Evolutionary conservation across 1,140 invertebrate genomes (phyloP).

Genomic region (Hyposmocoma kahamanoa): DNA sequence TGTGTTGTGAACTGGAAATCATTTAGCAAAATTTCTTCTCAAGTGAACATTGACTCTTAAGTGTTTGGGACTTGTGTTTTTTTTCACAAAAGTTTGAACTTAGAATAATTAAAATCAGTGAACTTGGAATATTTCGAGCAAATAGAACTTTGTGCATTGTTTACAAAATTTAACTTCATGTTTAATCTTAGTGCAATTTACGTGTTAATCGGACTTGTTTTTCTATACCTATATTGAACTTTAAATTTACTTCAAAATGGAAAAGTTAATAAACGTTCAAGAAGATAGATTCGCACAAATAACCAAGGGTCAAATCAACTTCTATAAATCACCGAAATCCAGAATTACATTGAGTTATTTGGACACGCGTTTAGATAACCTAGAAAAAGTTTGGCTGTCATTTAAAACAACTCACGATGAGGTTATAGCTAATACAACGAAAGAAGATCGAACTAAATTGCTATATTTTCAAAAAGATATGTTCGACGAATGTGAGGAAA

Average conservation of each 20-base stretch:
- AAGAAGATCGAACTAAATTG: background rate
- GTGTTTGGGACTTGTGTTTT: background rate
- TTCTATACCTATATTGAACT: background rate
- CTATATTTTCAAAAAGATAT: slow-evolving; percentile 7
- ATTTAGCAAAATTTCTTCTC: no score
- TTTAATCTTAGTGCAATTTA: background rate
- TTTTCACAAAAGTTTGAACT: background rate
- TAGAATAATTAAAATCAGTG: no score
- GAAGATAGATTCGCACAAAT: background rate
- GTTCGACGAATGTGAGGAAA: slow-evolving; percentile 8
- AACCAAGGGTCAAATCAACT: background rate
- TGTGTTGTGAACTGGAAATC: no score
- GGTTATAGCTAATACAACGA: background rate
- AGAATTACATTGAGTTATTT: slow-evolving; percentile 8
- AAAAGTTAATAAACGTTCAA: background rate
- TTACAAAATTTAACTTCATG: background rate
- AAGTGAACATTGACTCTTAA: no score
- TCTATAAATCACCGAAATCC: slow-evolving; percentile 12
- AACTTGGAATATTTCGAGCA: background rate
- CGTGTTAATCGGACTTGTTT: background rate
- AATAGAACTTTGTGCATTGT: background rate
- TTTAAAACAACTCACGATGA: slow-evolving; percentile 8
- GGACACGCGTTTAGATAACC: slow-evolving; percentile 11
- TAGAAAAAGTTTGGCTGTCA: slow-evolving; percentile 8
- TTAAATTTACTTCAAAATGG: background rate